These are phyloP conservation scores for Anarsia innoxiella DNA, from an alignment of 2,888 invertebrate genomes.

Conservation along the genomic window DNA sequence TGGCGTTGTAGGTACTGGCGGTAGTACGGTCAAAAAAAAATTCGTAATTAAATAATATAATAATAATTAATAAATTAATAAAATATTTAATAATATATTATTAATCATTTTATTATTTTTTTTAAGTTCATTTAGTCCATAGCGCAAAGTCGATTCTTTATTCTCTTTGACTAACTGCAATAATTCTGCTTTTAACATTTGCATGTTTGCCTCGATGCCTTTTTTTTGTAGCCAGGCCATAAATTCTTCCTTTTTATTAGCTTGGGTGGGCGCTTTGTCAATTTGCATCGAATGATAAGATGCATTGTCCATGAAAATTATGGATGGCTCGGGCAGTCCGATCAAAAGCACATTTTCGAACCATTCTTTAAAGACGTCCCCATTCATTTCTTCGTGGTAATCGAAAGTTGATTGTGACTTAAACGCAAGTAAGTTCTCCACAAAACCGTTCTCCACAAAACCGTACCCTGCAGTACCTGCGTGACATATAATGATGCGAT, in stretches of 20 bases:
- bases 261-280: slow-evolving; percentile 11
- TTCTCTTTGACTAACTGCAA: slow-evolving; percentile 2
- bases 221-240: too few relatives aligned
- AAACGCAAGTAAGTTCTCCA: slow-evolving; percentile 17
- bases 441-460: slow-evolving; percentile 12
- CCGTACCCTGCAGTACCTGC: too few relatives aligned
- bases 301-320: slow-evolving; percentile 18
- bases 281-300: slow-evolving; percentile 19
- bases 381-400: slow-evolving; percentile 13
- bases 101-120: too few relatives aligned
- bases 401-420: slow-evolving; percentile 13
- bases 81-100: too few relatives aligned
- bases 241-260: slow-evolving; percentile 5
- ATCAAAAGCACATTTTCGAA: slow-evolving; percentile 5
- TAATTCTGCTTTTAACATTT: slow-evolving; percentile 5
- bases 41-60: too few relatives aligned
- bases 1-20: too few relatives aligned
- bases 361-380: slow-evolving; percentile 10
- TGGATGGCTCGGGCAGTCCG: slow-evolving; percentile 6
- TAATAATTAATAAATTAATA: too few relatives aligned
- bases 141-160: too few relatives aligned
- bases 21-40: too few relatives aligned
- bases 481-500: too few relatives aligned
- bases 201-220: neutral
- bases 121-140: too few relatives aligned